Evolutionary conservation across 2,113 vertebrate genomes (phyloP).

Genomic region (Apteryx owenii): DNA sequence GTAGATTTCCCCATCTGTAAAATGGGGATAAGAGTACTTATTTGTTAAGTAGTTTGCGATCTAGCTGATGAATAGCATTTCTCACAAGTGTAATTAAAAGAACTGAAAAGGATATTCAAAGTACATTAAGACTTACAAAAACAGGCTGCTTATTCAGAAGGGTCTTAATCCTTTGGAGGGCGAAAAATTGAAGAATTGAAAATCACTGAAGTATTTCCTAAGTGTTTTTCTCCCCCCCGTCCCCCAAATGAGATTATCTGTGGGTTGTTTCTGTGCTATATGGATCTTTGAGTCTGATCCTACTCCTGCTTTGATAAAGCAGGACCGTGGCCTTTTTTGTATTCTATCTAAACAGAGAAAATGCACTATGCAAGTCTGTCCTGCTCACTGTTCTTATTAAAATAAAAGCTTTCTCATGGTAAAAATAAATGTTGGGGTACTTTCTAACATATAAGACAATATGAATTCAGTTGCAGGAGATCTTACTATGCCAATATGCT

Average conservation of each 20-base stretch:
- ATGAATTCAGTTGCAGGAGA: neutral
- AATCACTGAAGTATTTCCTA: neutral
- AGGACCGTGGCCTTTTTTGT: neutral
- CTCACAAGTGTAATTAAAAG: neutral
- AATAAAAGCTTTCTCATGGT: neutral
- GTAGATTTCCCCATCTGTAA: neutral
- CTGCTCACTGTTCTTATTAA: neutral
- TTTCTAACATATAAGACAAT: neutral
- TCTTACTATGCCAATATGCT: neutral
- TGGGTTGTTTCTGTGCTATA: neutral
- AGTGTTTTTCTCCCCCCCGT: neutral
- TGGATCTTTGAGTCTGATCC: neutral
- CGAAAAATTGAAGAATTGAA: neutral
- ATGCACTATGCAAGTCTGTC: neutral
- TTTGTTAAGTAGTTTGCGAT: neutral
- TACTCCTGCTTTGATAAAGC: neutral
- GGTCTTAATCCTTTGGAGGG: neutral
- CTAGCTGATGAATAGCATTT: neutral
- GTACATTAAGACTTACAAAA: neutral
- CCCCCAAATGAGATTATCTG: neutral
- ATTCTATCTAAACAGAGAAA: neutral
- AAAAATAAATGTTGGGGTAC: neutral
- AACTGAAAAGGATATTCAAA: neutral
- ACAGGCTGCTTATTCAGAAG: neutral
- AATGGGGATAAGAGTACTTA: neutral